Percentiles rank a stretch among this genome's conserved stretches.
Conservation (phyloP, 37 sponge, comb jelly and placozoan species). For the Sycon ciliatum region DNA sequence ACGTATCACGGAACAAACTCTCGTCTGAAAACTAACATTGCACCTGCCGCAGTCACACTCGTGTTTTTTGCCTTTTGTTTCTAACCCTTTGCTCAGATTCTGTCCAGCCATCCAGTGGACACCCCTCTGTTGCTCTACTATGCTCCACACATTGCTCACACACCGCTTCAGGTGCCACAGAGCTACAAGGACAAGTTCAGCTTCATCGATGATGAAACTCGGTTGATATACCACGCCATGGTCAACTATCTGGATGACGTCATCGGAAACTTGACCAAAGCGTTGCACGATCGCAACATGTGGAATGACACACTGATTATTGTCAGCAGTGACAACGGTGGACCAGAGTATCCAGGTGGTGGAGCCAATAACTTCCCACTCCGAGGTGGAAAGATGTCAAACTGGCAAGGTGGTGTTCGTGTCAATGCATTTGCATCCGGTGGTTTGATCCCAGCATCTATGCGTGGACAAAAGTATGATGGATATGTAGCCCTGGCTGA, state of each 20-base stretch:
- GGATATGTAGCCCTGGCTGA: constrained; percentile 29
- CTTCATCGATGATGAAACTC: constrained; percentile 20
- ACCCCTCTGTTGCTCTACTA: constrained; percentile 30
- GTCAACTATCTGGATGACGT: constrained; percentile 34
- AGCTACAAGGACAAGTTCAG: constrained; percentile 26
- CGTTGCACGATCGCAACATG: constrained; percentile 25
- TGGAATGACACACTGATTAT: constrained; percentile 56
- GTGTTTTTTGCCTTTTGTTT: too few species aligned
- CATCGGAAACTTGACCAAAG: constrained; percentile 15
- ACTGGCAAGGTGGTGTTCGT: constrained; percentile 45
- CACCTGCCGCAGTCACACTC: too few species aligned
- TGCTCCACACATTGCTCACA: constrained; percentile 22
- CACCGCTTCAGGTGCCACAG: constrained; percentile 27
- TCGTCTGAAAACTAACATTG: too few species aligned
- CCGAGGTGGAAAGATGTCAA: constrained; percentile 29
- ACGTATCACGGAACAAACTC: too few species aligned
- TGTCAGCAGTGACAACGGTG: constrained; percentile 50
- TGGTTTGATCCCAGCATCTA: constrained; percentile 10
- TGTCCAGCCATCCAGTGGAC: neutral
- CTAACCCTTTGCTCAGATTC: too few species aligned
- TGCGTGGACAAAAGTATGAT: constrained; percentile 29
- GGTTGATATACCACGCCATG: constrained; percentile 40
- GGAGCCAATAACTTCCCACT: constrained; percentile 47
- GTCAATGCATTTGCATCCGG: constrained; percentile 48
- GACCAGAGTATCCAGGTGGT: constrained; percentile 19